Evolutionary conservation across 2,888 invertebrate genomes (phyloP).

Genomic region (Ctena decussata): DNA sequence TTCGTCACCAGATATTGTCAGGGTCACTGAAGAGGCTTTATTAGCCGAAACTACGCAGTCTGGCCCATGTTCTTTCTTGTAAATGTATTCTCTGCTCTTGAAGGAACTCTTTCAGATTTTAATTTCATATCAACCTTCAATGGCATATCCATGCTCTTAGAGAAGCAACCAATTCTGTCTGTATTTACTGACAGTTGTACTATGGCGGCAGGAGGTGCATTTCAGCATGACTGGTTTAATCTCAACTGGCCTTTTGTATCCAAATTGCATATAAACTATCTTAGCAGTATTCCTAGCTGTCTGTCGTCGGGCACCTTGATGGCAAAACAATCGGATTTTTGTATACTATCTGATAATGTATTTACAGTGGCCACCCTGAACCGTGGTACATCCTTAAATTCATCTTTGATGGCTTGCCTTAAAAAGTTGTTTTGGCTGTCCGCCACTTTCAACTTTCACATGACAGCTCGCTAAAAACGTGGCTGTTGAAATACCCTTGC

Average conservation of each 20-base stretch:
- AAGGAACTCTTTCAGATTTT: no score
- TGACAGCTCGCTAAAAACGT: conserved; percentile 16
- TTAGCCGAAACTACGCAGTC: no score
- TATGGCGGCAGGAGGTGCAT: neutral
- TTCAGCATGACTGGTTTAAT: conserved; percentile 17
- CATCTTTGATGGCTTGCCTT: no score
- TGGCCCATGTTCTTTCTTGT: no score
- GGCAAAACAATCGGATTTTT: conserved; percentile 12
- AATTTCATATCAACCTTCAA: no score
- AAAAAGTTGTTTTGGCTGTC: no score
- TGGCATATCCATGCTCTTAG: conserved; percentile 31
- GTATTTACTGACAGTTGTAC: no score
- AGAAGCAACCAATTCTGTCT: neutral
- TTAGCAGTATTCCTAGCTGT: conserved; percentile 10
- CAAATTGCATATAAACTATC: conserved; percentile 24
- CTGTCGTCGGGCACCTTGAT: conserved; percentile 13
- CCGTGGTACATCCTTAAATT: conserved; percentile 36
- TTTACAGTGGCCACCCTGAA: conserved; percentile 32
- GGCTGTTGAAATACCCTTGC: conserved; percentile 8
- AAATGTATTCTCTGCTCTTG: no score
- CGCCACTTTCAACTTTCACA: conserved; percentile 29
- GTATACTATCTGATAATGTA: conserved; percentile 21
- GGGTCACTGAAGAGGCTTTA: no score
- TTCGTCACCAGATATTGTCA: no score
- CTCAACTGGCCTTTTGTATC: conserved; percentile 5